These are phyloP conservation scores for Apeltes quadracus DNA, from an alignment of 2,113 vertebrate species.

Conservation along the genomic window DNA sequence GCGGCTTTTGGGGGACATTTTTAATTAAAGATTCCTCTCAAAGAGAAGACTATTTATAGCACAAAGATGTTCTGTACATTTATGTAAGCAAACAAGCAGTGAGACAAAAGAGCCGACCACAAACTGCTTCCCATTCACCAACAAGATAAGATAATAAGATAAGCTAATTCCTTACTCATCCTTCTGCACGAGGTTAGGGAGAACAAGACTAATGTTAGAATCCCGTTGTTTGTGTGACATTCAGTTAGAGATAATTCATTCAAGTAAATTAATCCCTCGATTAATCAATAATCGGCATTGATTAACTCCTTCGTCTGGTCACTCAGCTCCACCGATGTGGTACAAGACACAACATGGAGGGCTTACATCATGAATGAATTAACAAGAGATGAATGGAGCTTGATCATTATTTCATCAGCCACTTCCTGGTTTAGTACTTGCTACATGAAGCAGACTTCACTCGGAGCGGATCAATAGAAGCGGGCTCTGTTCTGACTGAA, in stretches of 20 bases:
- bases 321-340: too few relatives aligned
- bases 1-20: conserved; percentile 55
- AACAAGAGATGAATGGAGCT: neutral
- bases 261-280: neutral
- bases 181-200: too few relatives aligned
- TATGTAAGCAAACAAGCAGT: conserved; percentile 55
- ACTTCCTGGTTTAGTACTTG: too few relatives aligned
- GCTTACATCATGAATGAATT: too few relatives aligned
- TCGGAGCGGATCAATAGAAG: conserved; percentile 7
- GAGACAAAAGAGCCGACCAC: conserved; percentile 5
- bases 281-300: neutral
- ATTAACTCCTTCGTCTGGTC: neutral
- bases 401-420: neutral
- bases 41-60: conserved; percentile 73
- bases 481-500: conserved; percentile 5
- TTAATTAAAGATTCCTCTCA: conserved; percentile 61
- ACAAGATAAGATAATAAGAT: too few relatives aligned
- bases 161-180: too few relatives aligned
- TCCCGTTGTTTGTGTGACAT: neutral
- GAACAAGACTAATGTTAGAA: neutral
- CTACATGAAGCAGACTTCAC: neutral
- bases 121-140: neutral
- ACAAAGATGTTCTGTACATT: conserved; percentile 55
- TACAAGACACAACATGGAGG: too few relatives aligned
- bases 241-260: neutral